Percentiles rank a stretch among this genome's conserved stretches.
phyloP scores from a whole-genome alignment of 2,797 vertebrate species.

The Calcarius lapponicus region DNA sequence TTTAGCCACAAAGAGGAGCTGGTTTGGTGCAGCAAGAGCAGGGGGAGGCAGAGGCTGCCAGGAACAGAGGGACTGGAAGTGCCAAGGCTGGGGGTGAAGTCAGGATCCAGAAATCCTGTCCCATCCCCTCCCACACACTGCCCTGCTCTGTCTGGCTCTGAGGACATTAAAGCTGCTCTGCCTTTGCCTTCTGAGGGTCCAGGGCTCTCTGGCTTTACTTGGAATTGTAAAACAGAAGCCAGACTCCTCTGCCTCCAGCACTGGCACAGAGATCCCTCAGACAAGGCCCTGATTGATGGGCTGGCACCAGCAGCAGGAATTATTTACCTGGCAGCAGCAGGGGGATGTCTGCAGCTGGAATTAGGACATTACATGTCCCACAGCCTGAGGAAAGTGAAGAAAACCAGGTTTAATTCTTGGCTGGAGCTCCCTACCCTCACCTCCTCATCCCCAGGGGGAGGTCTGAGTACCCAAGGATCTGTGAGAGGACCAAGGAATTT shows the following conservation, averaged over 20 bases:
- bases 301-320: background rate
- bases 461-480: background rate
- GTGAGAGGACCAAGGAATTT: background rate
- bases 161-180: background rate
- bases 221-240: background rate
- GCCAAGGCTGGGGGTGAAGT: background rate
- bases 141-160: background rate
- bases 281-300: background rate
- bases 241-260: background rate
- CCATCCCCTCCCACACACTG: background rate
- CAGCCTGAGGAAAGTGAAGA: background rate
- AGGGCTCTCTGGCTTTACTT: background rate
- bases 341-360: background rate
- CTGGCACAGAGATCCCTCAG: background rate
- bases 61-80: background rate
- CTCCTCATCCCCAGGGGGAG: background rate
- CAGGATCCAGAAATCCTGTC: background rate
- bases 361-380: background rate
- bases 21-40: background rate
- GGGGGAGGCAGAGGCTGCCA: background rate
- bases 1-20: background rate
- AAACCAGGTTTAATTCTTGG: background rate
- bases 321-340: background rate
- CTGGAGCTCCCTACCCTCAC: background rate
- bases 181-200: background rate